phyloP scores from a whole-genome alignment of 2,797 vertebrate genomes.

The Cyprinodon diabolis region DNA sequence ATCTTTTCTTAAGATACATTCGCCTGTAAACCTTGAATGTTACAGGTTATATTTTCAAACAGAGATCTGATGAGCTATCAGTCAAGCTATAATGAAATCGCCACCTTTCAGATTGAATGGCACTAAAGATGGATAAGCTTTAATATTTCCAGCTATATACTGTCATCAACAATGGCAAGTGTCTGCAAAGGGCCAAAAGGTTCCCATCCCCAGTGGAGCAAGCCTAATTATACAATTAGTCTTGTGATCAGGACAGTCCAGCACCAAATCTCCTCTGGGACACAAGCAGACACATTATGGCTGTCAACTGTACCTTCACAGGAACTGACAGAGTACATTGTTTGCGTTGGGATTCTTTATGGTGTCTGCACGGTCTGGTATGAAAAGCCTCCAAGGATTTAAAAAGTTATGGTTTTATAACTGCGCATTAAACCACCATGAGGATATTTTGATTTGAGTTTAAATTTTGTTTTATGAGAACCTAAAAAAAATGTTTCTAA shows the following conservation, averaged over 20 bases:
- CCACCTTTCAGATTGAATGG: constrained; percentile 65
- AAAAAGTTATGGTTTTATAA: neutral
- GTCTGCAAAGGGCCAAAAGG: constrained; percentile 81
- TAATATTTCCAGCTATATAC: constrained; percentile 76
- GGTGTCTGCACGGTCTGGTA: neutral
- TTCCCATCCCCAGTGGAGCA: constrained; percentile 77
- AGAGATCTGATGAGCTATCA: constrained; percentile 36
- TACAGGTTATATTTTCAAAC: constrained; percentile 5
- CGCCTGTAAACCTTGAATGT: constrained; percentile 1
- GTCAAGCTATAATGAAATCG: constrained; percentile 56
- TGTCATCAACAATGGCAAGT: constrained; percentile 82
- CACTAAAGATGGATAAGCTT: constrained; percentile 78
- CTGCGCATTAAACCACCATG: neutral
- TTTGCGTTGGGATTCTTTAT: neutral
- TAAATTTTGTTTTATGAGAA: neutral
- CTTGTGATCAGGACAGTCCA: constrained; percentile 81
- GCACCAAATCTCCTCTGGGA: constrained; percentile 80
- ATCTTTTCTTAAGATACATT: neutral
- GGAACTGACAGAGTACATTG: constrained; percentile 44
- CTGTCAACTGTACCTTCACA: constrained; percentile 76
- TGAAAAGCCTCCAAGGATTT: neutral
- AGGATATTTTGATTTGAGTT: neutral
- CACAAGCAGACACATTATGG: constrained; percentile 74
- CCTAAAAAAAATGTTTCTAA: neutral
- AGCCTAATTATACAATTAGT: constrained; percentile 86